Base-by-base conservation (phyloP, 2,888 invertebrate species). In the Zaprionus obscuricornis region DNA sequence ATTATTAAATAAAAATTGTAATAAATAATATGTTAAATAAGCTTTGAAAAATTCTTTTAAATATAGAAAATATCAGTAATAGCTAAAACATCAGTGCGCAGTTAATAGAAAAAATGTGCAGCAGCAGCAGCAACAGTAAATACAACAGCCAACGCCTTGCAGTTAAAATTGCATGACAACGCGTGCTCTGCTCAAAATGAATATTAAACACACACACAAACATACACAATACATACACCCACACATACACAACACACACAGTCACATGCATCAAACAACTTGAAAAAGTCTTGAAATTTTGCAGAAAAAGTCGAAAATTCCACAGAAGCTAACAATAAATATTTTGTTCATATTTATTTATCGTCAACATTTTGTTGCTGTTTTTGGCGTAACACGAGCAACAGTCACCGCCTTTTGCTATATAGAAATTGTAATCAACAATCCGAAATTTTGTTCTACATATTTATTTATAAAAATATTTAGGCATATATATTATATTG, bases 161-260 rank as follows among this genome's bases (percentile, higher is more conserved):
- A 56, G 45, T 52, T 66, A 72, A 81, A 71, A 81, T 74, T 83
- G 64, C 81, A 79, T 70, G 84, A 74, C 81, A 81, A 65, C 74
- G 70, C 69, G 54, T 39, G 45, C n/a, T n/a, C 42, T 64, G 45
- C n/a, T 18, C 52, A 52, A 72, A 55, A 64, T 59, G 73, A 67
- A 70, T 71, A 51, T 59, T 50, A 36, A 50, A 34, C 11, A 40
- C 40, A 22, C 29, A 55, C 34, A 43, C 18, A 43, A 8, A 16
- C 13, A 37, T 18, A 11, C 40, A 29, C 46, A 50, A n/a, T 29
- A 10, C 39, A 20, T 16, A 50, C 14, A 31, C 2, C 31, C 3
- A 18, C 17, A 29, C n/a, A 43, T 14, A 1, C 16, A 36, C 22
- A n/a, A 42, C 10, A 36, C 24, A 34, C 31, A 18, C 33, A 27